Evolutionary conservation across 2,113 vertebrate species (phyloP).

Genomic region (Urocitellus parryii): DNA sequence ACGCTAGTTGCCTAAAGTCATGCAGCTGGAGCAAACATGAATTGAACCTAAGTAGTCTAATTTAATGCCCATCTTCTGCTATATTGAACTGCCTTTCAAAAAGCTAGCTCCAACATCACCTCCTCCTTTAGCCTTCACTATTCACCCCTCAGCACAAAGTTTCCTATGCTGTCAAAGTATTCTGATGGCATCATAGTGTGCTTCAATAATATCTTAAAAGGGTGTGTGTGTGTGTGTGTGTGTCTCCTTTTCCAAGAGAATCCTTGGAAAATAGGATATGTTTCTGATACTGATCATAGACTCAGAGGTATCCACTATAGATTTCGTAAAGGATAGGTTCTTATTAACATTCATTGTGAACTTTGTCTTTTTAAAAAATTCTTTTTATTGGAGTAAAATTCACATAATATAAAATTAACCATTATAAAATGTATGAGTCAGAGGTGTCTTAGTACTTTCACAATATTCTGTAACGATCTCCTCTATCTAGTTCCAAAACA

Average conservation of each 20-base stretch:
- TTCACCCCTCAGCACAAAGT: background rate
- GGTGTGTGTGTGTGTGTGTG: background rate
- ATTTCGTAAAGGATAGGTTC: background rate
- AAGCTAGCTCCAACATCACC: background rate
- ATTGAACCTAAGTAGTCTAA: background rate
- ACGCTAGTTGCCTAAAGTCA: background rate
- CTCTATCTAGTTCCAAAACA: background rate
- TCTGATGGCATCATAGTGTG: background rate
- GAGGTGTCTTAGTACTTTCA: background rate
- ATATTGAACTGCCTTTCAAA: background rate
- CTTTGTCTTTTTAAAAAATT: background rate
- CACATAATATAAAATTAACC: background rate
- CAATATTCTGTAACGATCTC: background rate
- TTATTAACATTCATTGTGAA: background rate
- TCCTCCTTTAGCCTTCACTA: background rate
- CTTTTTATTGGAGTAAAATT: background rate
- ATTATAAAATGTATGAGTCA: background rate
- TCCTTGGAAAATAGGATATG: background rate
- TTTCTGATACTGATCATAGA: background rate
- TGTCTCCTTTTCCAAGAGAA: background rate
- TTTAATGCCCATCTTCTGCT: background rate
- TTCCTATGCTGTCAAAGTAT: background rate
- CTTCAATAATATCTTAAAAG: conserved; percentile 30
- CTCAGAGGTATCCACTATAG: background rate
- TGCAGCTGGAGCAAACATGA: background rate